Evolutionary conservation across 2,888 invertebrate species (phyloP).

Genomic region (Orthosia incerta): DNA sequence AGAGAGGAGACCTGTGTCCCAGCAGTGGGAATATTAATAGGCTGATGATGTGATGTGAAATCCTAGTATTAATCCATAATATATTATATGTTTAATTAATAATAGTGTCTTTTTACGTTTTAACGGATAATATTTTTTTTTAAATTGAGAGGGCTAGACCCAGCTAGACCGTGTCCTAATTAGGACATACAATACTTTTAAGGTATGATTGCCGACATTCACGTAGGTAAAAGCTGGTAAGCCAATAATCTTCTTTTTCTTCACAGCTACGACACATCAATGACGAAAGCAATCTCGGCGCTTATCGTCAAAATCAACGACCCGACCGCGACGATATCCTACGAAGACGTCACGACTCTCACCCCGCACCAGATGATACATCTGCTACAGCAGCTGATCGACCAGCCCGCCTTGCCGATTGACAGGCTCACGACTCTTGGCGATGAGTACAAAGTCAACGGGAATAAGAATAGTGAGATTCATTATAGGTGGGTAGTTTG

Average conservation of each 20-base stretch:
- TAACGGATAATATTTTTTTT: too few relatives aligned
- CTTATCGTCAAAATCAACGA: conserved; percentile 87
- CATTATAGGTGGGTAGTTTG: conserved; percentile 77
- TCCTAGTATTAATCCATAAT: too few relatives aligned
- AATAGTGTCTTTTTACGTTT: too few relatives aligned
- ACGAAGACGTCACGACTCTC: conserved; percentile 90
- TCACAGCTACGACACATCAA: conserved; percentile 92
- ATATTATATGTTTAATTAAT: too few relatives aligned
- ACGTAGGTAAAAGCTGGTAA: too few relatives aligned
- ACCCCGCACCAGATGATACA: conserved; percentile 93
- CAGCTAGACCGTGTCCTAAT: too few relatives aligned
- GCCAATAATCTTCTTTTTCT: conserved; percentile 15
- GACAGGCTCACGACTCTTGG: conserved; percentile 84
- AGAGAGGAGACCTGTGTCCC: too few relatives aligned
- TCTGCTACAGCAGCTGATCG: conserved; percentile 93
- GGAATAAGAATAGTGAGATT: conserved; percentile 95
- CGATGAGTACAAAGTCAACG: conserved; percentile 92
- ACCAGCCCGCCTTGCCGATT: conserved; percentile 88
- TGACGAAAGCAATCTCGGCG: conserved; percentile 91
- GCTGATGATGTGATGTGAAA: too few relatives aligned
- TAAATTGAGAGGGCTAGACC: too few relatives aligned
- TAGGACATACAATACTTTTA: too few relatives aligned
- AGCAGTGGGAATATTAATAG: too few relatives aligned
- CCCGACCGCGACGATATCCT: conserved; percentile 82
- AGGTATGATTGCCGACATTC: too few relatives aligned